phyloP scores from a whole-genome alignment of 2,113 vertebrate genomes.

The Tragelaphus scriptus region DNA sequence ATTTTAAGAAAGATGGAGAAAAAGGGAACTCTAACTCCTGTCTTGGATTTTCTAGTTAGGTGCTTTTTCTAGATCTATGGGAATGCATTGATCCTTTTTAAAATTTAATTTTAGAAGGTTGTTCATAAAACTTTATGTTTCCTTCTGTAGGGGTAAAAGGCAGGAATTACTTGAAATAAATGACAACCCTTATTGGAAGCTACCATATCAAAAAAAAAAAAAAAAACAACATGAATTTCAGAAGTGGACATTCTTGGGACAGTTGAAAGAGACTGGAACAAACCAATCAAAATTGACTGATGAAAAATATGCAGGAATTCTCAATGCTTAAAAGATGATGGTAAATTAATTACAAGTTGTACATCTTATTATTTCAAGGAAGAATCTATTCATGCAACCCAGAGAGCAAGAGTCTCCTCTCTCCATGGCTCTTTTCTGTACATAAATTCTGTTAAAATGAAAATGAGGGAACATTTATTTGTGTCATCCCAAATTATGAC shows the following conservation, averaged over 20 bases:
- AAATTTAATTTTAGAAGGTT: not conserved
- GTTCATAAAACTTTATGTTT: not conserved
- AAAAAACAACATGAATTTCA: not conserved
- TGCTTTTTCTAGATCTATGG: not conserved
- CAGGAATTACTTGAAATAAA: not conserved
- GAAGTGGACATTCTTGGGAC: not conserved
- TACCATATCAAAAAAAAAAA: not conserved
- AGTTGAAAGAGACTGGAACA: not conserved
- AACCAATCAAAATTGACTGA: not conserved
- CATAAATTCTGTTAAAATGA: not conserved
- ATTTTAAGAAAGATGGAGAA: not conserved
- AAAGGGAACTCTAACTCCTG: not conserved
- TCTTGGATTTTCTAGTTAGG: not conserved
- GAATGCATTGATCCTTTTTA: not conserved
- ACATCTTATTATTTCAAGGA: not conserved
- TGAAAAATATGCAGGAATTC: not conserved
- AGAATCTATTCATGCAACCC: not conserved
- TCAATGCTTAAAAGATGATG: not conserved
- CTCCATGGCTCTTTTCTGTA: not conserved
- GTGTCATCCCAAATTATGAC: not conserved
- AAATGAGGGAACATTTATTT: not conserved
- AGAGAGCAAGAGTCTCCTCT: not conserved
- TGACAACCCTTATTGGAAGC: not conserved
- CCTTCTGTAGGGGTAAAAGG: not conserved
- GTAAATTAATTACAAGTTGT: not conserved